phyloP scores from a whole-genome alignment of 2,888 invertebrate genomes.

The Watsonalla cultraria region DNA sequence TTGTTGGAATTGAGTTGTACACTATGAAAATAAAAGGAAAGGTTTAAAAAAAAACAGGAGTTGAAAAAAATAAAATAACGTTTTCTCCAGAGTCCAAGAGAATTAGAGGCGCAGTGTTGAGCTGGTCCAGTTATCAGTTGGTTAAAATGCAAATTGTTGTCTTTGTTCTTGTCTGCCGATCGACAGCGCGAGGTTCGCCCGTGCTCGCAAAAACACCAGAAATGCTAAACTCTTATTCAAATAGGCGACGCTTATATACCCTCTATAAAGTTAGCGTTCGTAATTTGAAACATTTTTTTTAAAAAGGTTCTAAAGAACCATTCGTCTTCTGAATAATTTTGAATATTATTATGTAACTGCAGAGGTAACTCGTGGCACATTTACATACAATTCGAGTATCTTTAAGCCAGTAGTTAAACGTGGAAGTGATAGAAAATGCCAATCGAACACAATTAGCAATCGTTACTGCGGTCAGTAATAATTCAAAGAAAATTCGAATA shows the following conservation, averaged over 20 bases:
- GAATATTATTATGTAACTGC: no score
- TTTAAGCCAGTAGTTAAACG: no score
- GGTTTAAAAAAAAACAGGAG: no score
- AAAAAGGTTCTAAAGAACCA: constrained; percentile 24
- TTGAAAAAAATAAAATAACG: constrained; percentile 49
- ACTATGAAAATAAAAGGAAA: no score
- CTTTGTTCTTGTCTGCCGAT: constrained; percentile 61
- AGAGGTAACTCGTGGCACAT: no score
- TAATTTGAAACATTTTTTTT: constrained; percentile 12
- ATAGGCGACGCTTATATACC: constrained; percentile 46
- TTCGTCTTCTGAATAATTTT: constrained; percentile 1
- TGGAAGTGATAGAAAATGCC: no score
- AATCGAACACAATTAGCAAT: no score
- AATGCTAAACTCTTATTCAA: constrained; percentile 63
- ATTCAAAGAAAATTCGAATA: no score
- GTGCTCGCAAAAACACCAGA: constrained; percentile 40
- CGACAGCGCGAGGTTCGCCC: constrained; percentile 38
- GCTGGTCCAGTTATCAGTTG: constrained; percentile 64
- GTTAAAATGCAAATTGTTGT: constrained; percentile 73
- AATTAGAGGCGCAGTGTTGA: constrained; percentile 51
- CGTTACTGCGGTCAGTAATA: no score
- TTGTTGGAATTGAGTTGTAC: no score
- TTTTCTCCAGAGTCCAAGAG: constrained; percentile 45
- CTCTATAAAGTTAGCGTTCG: constrained; percentile 20
- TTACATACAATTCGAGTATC: no score